Conservation (phyloP, 2,797 vertebrate species). For the Hoplostethus mediterraneus region DNA sequence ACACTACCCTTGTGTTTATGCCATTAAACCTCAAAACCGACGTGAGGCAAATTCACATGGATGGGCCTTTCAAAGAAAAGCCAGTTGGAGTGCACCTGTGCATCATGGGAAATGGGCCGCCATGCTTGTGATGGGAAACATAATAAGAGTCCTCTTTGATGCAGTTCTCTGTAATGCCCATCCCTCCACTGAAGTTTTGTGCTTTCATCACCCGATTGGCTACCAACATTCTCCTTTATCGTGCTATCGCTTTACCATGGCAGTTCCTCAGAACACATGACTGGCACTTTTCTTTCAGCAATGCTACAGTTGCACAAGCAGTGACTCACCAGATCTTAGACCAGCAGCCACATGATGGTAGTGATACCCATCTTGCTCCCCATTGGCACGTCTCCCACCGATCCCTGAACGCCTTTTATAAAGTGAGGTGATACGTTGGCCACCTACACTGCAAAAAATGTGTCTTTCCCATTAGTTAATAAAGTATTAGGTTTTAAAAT, state of each 20-base stretch:
- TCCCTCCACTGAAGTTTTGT: constrained; percentile 28
- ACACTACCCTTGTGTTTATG: constrained; percentile 28
- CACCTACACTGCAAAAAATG: neutral
- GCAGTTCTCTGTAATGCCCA: constrained; percentile 35
- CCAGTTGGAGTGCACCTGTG: constrained; percentile 33
- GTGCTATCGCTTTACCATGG: constrained; percentile 33
- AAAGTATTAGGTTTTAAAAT: neutral
- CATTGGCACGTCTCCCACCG: neutral
- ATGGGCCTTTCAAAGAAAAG: constrained; percentile 39
- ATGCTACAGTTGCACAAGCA: constrained; percentile 9
- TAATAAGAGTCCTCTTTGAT: constrained; percentile 43
- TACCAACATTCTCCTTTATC: constrained; percentile 35
- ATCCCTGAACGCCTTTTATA: neutral
- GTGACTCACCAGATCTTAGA: constrained; percentile 45
- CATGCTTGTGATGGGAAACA: constrained; percentile 24
- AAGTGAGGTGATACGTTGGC: constrained; percentile 1
- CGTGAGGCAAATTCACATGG: constrained; percentile 31
- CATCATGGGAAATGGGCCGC: constrained; percentile 1
- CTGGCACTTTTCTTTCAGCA: constrained; percentile 9
- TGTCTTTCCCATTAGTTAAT: too few relatives aligned
- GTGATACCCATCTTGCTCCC: constrained; percentile 4
- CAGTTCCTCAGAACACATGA: constrained; percentile 36
- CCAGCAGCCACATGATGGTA: constrained; percentile 19
- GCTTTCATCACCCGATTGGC: neutral
- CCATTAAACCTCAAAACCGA: constrained; percentile 11